Evolutionary conservation across 2,113 vertebrate species (phyloP).

Genomic region (Narcine bancroftii): DNA sequence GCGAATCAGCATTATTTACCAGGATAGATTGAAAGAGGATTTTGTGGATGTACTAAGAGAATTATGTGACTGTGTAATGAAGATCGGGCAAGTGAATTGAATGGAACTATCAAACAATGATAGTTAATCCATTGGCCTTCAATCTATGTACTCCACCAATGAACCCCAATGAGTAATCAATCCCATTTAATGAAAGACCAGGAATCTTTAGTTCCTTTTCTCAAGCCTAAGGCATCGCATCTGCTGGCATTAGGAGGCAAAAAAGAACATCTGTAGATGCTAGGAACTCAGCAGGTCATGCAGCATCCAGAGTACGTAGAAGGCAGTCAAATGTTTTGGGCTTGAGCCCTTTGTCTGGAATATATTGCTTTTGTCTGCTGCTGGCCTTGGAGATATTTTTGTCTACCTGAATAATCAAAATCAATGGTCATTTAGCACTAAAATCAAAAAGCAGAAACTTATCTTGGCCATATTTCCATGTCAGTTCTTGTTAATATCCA

Average conservation of each 20-base stretch:
- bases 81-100: background rate
- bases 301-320: too few species aligned
- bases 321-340: too few species aligned
- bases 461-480: background rate
- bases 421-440: background rate
- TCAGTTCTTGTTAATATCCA: background rate
- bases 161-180: background rate
- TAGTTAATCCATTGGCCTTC: background rate
- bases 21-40: too few species aligned
- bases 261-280: too few species aligned
- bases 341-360: too few species aligned
- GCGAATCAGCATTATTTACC: background rate
- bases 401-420: too few species aligned
- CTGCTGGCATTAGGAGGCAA: too few species aligned
- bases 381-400: too few species aligned
- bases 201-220: background rate
- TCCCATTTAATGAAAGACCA: background rate
- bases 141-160: background rate
- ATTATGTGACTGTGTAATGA: background rate
- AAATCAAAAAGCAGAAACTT: slow-evolving; percentile 4
- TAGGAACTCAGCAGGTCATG: too few species aligned
- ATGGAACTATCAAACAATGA: background rate
- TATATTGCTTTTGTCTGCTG: too few species aligned
- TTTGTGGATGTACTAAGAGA: background rate
- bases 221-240: background rate